phyloP scores from a whole-genome alignment of 2,797 vertebrate genomes.

The Ceyx erithaca region DNA sequence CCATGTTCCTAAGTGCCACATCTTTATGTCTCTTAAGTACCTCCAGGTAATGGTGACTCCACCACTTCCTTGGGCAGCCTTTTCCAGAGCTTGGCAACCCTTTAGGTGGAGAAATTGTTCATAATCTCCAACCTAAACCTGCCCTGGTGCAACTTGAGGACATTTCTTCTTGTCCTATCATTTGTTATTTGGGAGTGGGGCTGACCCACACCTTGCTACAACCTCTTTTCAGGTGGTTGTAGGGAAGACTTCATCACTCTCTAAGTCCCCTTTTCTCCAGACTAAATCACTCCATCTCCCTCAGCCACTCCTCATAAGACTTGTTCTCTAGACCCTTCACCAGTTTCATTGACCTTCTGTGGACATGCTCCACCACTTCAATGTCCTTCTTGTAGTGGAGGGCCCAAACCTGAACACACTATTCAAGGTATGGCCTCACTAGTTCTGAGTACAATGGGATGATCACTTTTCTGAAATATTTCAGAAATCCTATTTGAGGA shows the following conservation, averaged over 20 bases:
- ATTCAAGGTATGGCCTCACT: background rate
- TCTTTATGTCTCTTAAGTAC: background rate
- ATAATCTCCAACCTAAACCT: background rate
- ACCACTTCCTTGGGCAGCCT: background rate
- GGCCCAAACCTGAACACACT: background rate
- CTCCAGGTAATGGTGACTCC: background rate
- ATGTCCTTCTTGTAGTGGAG: background rate
- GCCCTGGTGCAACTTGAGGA: background rate
- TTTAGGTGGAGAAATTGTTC: too few species aligned
- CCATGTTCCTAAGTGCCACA: background rate
- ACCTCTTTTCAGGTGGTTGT: background rate
- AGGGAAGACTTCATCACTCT: too few species aligned
- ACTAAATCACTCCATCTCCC: background rate
- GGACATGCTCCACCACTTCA: background rate
- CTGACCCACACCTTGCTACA: background rate
- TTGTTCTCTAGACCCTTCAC: background rate
- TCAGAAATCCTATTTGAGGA: background rate
- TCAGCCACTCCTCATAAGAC: background rate
- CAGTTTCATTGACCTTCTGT: background rate
- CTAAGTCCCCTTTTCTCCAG: background rate
- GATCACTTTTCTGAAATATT: background rate
- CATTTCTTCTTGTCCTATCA: background rate
- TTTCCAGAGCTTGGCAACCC: background rate
- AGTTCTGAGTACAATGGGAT: background rate
- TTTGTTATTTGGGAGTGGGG: background rate